Evolutionary conservation across 2,888 invertebrate species (phyloP), one percentile per base, ranked within the genome.

Genomic region (Epirrhoe alternata): DNA sequence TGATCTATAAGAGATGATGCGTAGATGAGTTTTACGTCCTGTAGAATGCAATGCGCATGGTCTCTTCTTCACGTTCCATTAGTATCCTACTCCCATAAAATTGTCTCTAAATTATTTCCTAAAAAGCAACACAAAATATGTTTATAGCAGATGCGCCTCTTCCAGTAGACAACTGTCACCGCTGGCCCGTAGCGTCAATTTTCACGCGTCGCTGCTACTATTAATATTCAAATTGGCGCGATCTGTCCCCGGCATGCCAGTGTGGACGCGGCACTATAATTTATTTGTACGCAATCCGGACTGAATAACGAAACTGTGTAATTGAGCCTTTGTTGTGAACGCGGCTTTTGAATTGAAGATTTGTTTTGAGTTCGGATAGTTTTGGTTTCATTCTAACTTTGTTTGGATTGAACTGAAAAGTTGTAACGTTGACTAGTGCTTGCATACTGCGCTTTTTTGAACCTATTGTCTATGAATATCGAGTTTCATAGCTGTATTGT

Each of bases 151-250:
- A 1, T 4, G 6, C 69, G 54, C 5, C 79, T 31, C 65, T 76
- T 83, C 84, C 74, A 85, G 80, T 55, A 2, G 3, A 2, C 12
- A 17, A 42, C 56, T 42, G 54, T 57, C 64, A 33, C 31, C 38
- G 38, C 53, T 38, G 64, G 52, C 58, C 67, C 70, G 63, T 73
- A 79, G 84, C 85, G 88, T 86, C 89, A 86, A 85, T 91, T 92
- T 91, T 91, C 89, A 92, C 91, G 92, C 88, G 81, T 76, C 82
- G 87, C 82, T 88, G 90, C 82, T 66, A 86, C 89, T 89, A 91
- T 92, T 91, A 92, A 92, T 91, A 91, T 91, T 92, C 86, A 92
- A 92, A 92, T 91, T 90, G 90, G 87, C 83, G 89, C 89, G 90
- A 92, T 92, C 89, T 92, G 92, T 90, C 89, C 86, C 86, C 86